A percentile compares a stretch with the other conserved stretches of the same genome.
Conservation (phyloP, 2,888 invertebrate species). For the Caenorhabditis sp. region DNA sequence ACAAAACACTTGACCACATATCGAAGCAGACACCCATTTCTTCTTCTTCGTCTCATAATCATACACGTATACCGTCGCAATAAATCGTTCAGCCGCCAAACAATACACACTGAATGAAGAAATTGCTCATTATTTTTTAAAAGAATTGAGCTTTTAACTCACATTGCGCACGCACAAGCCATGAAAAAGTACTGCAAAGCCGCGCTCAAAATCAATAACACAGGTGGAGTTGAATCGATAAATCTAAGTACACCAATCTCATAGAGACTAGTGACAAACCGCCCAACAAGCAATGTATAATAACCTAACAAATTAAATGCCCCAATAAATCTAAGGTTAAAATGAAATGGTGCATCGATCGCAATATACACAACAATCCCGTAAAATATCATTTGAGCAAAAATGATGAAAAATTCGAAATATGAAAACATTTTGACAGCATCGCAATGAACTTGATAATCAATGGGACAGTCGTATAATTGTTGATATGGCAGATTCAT, state of each 20-base stretch:
- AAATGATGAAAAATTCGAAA: conserved; percentile 23
- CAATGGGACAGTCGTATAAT: conserved; percentile 16
- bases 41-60: conserved; percentile 20
- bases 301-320: conserved; percentile 21
- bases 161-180: conserved; percentile 37
- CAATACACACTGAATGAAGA: conserved; percentile 19
- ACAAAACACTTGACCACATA: conserved; percentile 17
- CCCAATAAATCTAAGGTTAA: conserved; percentile 24
- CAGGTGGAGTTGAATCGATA: background rate
- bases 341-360: conserved; percentile 27
- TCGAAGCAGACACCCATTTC: conserved; percentile 16
- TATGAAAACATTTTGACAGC: conserved; percentile 14
- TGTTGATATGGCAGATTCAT: conserved; percentile 29
- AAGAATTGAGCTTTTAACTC: too few species aligned
- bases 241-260: conserved; percentile 19
- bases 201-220: conserved; percentile 10
- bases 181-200: conserved; percentile 30
- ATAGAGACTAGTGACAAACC: conserved; percentile 24
- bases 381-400: conserved; percentile 14
- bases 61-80: conserved; percentile 25
- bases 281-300: conserved; percentile 16
- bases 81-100: conserved; percentile 20
- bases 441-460: conserved; percentile 13
- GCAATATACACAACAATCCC: conserved; percentile 15
- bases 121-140: too few species aligned